These are phyloP conservation scores for Nixonia krombeini DNA, from an alignment of 1,140 invertebrate genomes.

Conservation along the genomic window DNA sequence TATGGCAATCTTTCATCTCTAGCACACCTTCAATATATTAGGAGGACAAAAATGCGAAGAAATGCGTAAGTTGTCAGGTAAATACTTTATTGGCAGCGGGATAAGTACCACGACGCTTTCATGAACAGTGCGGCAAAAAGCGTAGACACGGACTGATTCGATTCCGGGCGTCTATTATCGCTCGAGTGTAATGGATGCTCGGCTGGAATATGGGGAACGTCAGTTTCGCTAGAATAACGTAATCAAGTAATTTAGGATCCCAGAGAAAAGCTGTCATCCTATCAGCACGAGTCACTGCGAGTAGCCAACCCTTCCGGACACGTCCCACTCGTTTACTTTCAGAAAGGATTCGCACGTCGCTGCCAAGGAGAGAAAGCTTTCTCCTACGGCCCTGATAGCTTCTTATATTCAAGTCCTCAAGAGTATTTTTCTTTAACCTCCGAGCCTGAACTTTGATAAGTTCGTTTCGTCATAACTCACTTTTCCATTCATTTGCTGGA, in stretches of 20 bases:
- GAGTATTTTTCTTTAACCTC: not conserved
- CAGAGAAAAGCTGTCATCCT: constrained; percentile 47
- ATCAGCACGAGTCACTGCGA: constrained; percentile 41
- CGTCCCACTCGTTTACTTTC: constrained; percentile 42
- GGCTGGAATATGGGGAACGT: constrained; percentile 45
- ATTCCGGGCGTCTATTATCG: constrained; percentile 46
- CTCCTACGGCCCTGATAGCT: not conserved
- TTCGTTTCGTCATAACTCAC: too few species aligned
- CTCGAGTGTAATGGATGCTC: constrained; percentile 44
- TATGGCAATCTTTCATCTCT: too few species aligned
- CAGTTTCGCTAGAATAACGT: constrained; percentile 43
- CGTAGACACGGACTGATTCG: constrained; percentile 41
- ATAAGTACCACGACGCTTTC: constrained; percentile 33
- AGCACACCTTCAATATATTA: too few species aligned
- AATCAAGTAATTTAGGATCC: constrained; percentile 49
- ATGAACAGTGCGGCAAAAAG: constrained; percentile 28
- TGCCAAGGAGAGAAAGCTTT: constrained; percentile 1
- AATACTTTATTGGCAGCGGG: constrained; percentile 32
- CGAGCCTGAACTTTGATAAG: too few species aligned
- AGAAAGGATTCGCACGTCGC: constrained; percentile 19
- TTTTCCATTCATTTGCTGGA: too few species aligned
- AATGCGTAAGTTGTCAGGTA: constrained; percentile 14
- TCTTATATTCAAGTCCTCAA: not conserved
- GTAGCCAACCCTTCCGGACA: constrained; percentile 47
- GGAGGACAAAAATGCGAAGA: not conserved